Evolutionary conservation across 2,797 vertebrate genomes (phyloP), one percentile per base, ranked within the genome.

Genomic region (Lindbergichthys nudifrons): DNA sequence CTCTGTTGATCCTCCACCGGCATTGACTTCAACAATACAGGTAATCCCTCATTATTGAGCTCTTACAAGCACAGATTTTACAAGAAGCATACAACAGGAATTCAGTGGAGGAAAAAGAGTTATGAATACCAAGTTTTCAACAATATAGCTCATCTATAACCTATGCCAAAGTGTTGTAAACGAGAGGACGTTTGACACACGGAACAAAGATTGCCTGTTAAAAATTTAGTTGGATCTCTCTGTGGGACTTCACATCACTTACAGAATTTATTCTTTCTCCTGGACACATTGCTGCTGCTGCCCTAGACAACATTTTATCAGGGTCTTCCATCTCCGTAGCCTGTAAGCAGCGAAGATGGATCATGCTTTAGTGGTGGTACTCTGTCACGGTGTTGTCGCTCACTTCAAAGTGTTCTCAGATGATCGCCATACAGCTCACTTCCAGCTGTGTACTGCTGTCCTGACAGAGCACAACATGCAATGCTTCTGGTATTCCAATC

Each of bases 251-350:
- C 80, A 79, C 79, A 74, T 88, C 80, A 87, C 82, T 89, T 86
- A 81, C 41, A 74, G 43, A 85, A 90, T 84, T 82, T 79, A 88
- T 89, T 89, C 61, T 70, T 80, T 80, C 73, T 82, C 70, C 70
- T 56, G 72, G 83, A 80, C 73, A 80, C 63, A 64, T 76, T 74
- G 65, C 80, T 67, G 65, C 80, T 67, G 43, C 75, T 70, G 54
- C 66, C 75, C 67, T 10, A 45, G 80, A 87, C 79, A 81, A 70
- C 74, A 48, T 84, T 86, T 84, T 70, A 84, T 84, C 79, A 69
- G 53, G 65, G 52, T 63, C 75, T 77, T 73, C 72, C 69, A 77
- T 81, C 78, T 84, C 48, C 50, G 36, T 41, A 59, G 51, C 65
- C 74, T 13, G 2, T 39, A 63, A 77, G 66, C 65, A 53, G 50